Evolutionary conservation across 2,113 vertebrate species (phyloP), one percentile per base, ranked within the genome.

Genomic region (Myiozetetes cayanensis): DNA sequence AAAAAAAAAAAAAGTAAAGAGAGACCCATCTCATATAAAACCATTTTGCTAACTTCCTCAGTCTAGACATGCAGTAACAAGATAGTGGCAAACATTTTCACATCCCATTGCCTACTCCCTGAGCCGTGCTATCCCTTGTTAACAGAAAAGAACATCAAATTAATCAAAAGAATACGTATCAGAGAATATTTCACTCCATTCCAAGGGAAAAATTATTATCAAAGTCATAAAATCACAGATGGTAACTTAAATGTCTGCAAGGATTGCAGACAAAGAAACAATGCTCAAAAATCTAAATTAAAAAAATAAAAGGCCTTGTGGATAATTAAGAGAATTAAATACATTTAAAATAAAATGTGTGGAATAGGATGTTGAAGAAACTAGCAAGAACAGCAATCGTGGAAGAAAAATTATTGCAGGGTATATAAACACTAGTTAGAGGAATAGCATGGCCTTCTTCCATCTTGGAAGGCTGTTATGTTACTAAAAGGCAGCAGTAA

Each of bases 401-500:
- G 56, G 66, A 94, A 94, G 96, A 90, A 87, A 91, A 90, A 95
- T 93, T 91, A 95, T 91, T 83, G 35, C 53, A 90, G 79, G 52
- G 43, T 93, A 91, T 68, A 94, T 96, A 95, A 96, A 94, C 74
- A 87, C 53, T 50, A 80, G 67, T 39, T 43, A 89, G 94, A 94
- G 88, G 84, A 96, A 88, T 70, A 96, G 66, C 87, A 63, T 94
- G 90, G 84, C 89, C 82, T 75, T 63, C 77, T 93, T 89, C 86
- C 79, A 94, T 94, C 65, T 94, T 95, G 91, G 94, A 96, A 97
- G 76, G 31, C 52, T 93, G 44, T 90, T 96, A 49, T 41, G 53
- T 92, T 89, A 93, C 89, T 93, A 85, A 96, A 95, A 91, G 75
- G 91, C 89, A 97, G 85, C 81, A 66, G 72, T 95, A 94, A 96